phyloP scores from a whole-genome alignment of 2,888 invertebrate species.

The Epinotia brunnichana region DNA sequence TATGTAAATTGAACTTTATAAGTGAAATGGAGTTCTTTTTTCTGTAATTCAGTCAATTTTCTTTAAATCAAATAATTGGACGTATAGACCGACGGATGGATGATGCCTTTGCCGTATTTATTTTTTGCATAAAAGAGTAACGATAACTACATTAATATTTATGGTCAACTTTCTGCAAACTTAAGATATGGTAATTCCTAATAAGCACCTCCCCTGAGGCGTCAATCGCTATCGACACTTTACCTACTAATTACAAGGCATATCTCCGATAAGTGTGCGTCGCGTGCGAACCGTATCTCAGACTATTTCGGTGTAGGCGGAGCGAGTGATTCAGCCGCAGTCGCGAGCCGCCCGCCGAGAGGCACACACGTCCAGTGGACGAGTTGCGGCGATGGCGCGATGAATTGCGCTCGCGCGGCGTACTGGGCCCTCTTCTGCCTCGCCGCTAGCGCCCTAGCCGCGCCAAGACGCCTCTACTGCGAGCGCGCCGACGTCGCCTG shows the following conservation, averaged over 20 bases:
- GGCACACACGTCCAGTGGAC: conserved; percentile 61
- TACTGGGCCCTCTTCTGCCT: conserved; percentile 77
- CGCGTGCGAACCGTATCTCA: conserved; percentile 54
- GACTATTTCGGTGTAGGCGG: conserved; percentile 77
- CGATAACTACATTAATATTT: background rate
- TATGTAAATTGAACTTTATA: background rate
- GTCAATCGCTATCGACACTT: conserved; percentile 57
- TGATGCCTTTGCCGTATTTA: background rate
- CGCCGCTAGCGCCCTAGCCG: conserved; percentile 64
- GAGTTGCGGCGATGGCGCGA: conserved; percentile 80
- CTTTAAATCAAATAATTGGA: background rate
- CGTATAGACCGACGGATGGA: background rate
- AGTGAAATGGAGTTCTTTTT: background rate
- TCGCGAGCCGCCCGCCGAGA: conserved; percentile 79
- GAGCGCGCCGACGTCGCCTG: conserved; percentile 82
- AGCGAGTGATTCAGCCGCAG: conserved; percentile 65
- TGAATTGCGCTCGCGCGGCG: conserved; percentile 81
- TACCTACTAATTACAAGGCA: conserved; percentile 68
- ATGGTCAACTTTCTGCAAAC: background rate
- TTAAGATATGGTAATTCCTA: background rate
- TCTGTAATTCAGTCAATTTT: background rate
- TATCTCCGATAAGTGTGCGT: conserved; percentile 57
- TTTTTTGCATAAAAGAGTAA: background rate
- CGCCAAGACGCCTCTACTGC: conserved; percentile 78
- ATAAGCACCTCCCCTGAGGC: conserved; percentile 45